Evolutionary conservation across 2,797 vertebrate species (phyloP), one percentile per base, ranked within the genome.

Genomic region (Micrastur ruficollis): DNA sequence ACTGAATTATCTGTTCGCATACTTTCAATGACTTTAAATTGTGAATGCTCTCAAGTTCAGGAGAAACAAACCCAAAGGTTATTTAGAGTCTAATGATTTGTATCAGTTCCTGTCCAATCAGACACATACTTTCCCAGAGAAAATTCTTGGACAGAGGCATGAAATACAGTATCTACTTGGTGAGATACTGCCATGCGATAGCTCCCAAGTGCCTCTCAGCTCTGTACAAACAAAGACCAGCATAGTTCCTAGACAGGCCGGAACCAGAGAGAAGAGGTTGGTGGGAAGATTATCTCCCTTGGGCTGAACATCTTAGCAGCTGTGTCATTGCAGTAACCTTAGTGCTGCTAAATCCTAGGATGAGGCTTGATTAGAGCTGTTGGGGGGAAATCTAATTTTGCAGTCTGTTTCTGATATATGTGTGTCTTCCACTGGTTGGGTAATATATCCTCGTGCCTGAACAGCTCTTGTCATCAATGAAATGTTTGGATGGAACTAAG

Each of bases 201-300:
- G 78, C 71, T 93, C 92, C 81, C 78, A 63, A 92, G 71, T 36
- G 88, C 19, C 86, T 90, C 90, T 84, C 63, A 58, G 52, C 71
- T 89, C 52, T 1, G 25, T 86, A 42, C 63, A 85, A 88, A 86
- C 25, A 93, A 71, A 94, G 74, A 23, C 36, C 81, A 93, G 26
- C 2, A 8, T 0, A 0, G 29, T 40, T 95, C 67, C 86, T 78
- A 95, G 93, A 95, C 90, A 92, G 78, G 10, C 34, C 7, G 67
- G 95, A 97, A 95, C 67, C 90, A 89, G 56, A 82, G 78, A 55
- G 94, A 80, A 92, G 88, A 42, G 27, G 25, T 15, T 76, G 79
- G 52, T 0, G 1, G 44, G 49, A 93, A 44, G 34, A 82, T 89
- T 85, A 72, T 67, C 74, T 94, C 19, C 5, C 71, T 76, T 74